Evolutionary conservation across 1,140 invertebrate genomes (phyloP).

Genomic region (Papilio glaucus): DNA sequence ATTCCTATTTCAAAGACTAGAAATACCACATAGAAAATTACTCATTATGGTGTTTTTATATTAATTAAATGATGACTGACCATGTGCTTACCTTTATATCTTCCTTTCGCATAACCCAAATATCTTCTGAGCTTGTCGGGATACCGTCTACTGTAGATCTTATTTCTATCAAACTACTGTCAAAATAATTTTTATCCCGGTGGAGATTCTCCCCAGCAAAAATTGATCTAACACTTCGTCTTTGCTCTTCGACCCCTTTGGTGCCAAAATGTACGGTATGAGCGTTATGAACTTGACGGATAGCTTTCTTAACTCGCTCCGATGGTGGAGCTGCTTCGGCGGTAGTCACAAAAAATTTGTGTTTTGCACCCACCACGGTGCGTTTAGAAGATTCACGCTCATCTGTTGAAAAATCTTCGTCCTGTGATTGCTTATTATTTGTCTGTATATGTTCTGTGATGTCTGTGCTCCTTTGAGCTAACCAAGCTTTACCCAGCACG

Average conservation of each 20-base stretch:
- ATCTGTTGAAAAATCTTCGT: conserved; percentile 39
- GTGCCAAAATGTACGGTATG: conserved; percentile 86
- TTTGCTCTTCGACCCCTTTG: conserved; percentile 82
- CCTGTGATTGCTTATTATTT: conserved; percentile 40
- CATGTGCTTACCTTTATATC: conserved; percentile 68
- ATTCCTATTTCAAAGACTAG: too few relatives aligned
- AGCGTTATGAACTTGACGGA: conserved; percentile 84
- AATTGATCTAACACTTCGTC: conserved; percentile 82
- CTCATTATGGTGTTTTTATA: neutral
- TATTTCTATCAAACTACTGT: conserved; percentile 91
- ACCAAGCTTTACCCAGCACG: conserved; percentile 39
- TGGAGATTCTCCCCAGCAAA: conserved; percentile 87
- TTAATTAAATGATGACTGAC: neutral
- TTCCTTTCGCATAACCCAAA: conserved; percentile 87
- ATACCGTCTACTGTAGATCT: conserved; percentile 88
- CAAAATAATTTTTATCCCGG: conserved; percentile 91
- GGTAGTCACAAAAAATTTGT: conserved; percentile 75
- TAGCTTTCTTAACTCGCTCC: conserved; percentile 71
- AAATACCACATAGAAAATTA: too few relatives aligned
- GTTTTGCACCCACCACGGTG: conserved; percentile 72
- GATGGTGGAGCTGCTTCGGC: conserved; percentile 50
- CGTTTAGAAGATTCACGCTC: conserved; percentile 60
- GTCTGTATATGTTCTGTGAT: conserved; percentile 40
- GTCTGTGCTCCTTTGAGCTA: conserved; percentile 32
- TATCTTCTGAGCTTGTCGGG: conserved; percentile 84